Evolutionary conservation across 1,140 invertebrate genomes (phyloP).

Genomic region (Babylonia areolata): DNA sequence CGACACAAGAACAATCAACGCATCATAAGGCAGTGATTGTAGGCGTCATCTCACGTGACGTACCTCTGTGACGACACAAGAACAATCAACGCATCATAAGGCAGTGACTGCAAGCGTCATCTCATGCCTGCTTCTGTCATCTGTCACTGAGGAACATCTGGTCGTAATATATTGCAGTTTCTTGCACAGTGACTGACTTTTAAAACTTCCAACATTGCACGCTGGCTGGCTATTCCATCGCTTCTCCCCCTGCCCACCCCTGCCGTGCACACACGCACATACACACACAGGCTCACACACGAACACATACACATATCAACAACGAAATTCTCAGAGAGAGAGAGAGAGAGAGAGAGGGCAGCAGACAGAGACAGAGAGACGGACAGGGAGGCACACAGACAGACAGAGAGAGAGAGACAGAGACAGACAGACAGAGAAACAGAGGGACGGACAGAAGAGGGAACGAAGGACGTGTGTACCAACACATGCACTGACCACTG

Average conservation of each 20-base stretch:
- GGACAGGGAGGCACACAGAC: neutral
- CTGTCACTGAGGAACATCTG: no score
- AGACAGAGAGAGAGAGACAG: conserved; percentile 7
- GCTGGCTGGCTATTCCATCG: no score
- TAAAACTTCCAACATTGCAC: no score
- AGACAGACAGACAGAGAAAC: neutral
- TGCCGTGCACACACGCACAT: no score
- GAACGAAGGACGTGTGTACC: neutral
- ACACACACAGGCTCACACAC: neutral
- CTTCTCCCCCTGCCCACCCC: no score
- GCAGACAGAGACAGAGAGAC: neutral
- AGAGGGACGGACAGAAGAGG: neutral
- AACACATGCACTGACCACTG: conserved; percentile 80
- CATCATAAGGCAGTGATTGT: no score
- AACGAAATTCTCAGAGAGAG: neutral
- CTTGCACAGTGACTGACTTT: no score
- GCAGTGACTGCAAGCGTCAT: no score
- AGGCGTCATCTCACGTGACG: conserved; percentile 39
- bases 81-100: no score
- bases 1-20: no score
- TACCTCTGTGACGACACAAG: conserved; percentile 34
- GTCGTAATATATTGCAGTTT: no score
- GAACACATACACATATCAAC: neutral
- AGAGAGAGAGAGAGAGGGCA: neutral
- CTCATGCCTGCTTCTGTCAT: no score